Evolutionary conservation across 2,113 vertebrate species (phyloP).

Genomic region (Perca schrenkii): DNA sequence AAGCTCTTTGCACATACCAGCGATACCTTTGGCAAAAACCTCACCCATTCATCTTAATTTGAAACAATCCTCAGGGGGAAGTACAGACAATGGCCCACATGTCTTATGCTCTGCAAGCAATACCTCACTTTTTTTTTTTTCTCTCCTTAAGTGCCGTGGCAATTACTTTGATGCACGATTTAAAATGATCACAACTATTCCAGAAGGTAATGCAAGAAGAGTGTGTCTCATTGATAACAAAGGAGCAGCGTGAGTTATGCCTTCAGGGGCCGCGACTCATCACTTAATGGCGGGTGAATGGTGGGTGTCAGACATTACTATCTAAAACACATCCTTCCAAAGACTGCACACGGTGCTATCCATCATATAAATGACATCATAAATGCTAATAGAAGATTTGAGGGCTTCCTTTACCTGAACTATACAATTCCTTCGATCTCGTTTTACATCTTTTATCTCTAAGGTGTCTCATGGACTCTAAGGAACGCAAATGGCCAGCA

Average conservation of each 20-base stretch:
- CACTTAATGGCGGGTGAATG: conserved; percentile 66
- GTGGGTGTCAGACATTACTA: conserved; percentile 51
- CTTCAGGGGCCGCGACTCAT: conserved; percentile 59
- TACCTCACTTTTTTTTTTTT: conserved; percentile 54
- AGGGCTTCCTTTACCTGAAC: conserved; percentile 46
- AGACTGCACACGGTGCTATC: conserved; percentile 49
- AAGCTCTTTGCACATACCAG: conserved; percentile 17
- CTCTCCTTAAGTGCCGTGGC: conserved; percentile 35
- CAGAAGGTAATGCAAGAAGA: conserved; percentile 58
- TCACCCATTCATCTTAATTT: conserved; percentile 53
- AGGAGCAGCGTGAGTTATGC: conserved; percentile 70
- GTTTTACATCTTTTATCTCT: conserved; percentile 51
- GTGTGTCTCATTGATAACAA: conserved; percentile 67
- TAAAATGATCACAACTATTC: conserved; percentile 74
- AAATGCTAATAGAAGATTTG: conserved; percentile 56
- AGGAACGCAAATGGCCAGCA: conserved; percentile 8
- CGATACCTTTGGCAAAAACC: conserved; percentile 18
- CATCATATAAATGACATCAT: conserved; percentile 67
- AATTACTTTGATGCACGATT: conserved; percentile 71
- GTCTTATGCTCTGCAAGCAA: conserved; percentile 22
- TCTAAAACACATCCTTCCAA: conserved; percentile 70
- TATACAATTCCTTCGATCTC: conserved; percentile 46
- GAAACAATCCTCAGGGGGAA: conserved; percentile 33
- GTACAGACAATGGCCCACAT: conserved; percentile 35
- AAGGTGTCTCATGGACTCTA: conserved; percentile 13